Evolutionary conservation across 1,140 invertebrate species (phyloP), one percentile per base, ranked within the genome.

Genomic region (Drosophila lowei): DNA sequence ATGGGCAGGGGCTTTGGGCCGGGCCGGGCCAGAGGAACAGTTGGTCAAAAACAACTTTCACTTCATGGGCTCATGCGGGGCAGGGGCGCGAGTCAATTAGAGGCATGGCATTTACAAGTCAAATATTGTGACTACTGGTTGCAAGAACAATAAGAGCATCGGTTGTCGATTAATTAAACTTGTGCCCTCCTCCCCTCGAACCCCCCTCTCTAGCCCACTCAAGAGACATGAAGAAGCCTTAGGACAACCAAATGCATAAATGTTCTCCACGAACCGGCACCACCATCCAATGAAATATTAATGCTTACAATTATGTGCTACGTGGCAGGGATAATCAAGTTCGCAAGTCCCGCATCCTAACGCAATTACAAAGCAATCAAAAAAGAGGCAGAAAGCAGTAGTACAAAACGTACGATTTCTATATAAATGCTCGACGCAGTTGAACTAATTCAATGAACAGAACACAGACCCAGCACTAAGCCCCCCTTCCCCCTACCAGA

Each of bases 231-330:
- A n/a, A n/a, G n/a, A 53, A 25, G 57, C 28, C 68, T 23, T 55
- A 48, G 55, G 42, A 60, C 41, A 78, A 78, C 63, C 73, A 13
- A 38, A 77, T 73, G 65, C 61, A 79, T 79, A 79, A 79, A 66
- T 66, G 71, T 78, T 43, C 3, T 38, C 38, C 50, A 16, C 38
- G 9, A 49, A 48, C 16, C 28, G 42, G 13, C 41, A 63, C 66
- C 78, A 80, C 81, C 81, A 68, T 67, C 80, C 80, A 85, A 85
- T 85, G 71, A 85, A 85, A 85, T 85, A 85, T 85, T 85, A 85
- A 85, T 79, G 75, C 67, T 86, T 68, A 85, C 80, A 85, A 85
- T 85, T 85, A 85, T 80, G 68, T 85, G 77, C 66, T 85, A 84
- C 80, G 60, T 68, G 54, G 47, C 70, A 73, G 47, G 76, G 63